phyloP scores from a whole-genome alignment of 2,888 invertebrate genomes.

The Cheiracanthium punctorium region DNA sequence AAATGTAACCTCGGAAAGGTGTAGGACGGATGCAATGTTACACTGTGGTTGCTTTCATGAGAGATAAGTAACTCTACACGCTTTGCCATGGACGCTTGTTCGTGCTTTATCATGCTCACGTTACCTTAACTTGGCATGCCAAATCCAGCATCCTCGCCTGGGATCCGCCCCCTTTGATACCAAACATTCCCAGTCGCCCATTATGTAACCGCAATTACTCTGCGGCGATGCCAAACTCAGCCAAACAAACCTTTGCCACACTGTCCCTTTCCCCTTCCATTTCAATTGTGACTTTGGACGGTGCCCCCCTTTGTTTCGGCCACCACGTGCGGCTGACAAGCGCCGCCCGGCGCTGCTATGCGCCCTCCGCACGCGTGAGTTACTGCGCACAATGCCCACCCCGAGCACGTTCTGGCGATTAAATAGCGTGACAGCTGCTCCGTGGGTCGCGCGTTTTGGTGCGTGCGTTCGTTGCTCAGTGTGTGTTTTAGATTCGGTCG shows the following conservation, averaged over 20 bases:
- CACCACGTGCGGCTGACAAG: conserved; percentile 20
- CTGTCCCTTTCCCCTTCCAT: not conserved
- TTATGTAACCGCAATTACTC: conserved; percentile 9
- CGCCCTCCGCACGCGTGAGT: not conserved
- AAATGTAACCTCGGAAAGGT: too few species aligned
- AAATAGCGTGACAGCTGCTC: conserved; percentile 8
- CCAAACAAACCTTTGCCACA: not conserved
- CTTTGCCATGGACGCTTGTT: too few species aligned
- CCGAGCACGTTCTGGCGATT: not conserved
- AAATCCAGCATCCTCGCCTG: not conserved
- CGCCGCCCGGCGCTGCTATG: not conserved
- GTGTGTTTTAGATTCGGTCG: too few species aligned
- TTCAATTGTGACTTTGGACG: not conserved
- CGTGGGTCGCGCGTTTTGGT: not conserved
- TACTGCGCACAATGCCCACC: not conserved
- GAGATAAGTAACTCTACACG: too few species aligned
- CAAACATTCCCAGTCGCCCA: not conserved
- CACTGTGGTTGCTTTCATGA: too few species aligned
- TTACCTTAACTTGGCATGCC: too few species aligned
- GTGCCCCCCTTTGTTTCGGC: not conserved
- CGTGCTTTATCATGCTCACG: too few species aligned
- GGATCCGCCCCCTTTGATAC: not conserved
- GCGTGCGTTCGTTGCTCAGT: too few species aligned
- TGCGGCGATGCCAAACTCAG: conserved; percentile 9
- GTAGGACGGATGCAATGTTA: too few species aligned